Evolutionary conservation across 2,797 vertebrate species (phyloP).

Genomic region (Cryptoprocta ferox): DNA sequence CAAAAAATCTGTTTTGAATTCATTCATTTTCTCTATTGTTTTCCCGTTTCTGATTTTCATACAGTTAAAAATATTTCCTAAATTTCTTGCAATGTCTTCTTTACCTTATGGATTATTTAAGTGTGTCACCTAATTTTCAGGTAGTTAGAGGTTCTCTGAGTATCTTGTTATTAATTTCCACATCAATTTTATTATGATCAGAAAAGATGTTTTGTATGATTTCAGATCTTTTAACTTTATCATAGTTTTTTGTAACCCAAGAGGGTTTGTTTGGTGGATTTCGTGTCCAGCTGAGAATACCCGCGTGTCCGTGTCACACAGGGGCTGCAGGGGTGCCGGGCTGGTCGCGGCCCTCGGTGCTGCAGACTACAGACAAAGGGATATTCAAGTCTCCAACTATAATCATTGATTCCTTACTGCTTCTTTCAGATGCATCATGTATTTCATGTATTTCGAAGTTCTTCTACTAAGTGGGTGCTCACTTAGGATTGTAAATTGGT

Average conservation of each 20-base stretch:
- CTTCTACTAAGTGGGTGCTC: not conserved
- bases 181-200: not conserved
- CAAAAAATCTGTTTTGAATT: not conserved
- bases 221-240: not conserved
- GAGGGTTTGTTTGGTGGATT: not conserved
- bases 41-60: not conserved
- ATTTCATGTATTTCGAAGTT: too few species aligned
- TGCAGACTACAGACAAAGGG: rapidly evolving
- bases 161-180: not conserved
- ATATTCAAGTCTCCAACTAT: not conserved
- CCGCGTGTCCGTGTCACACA: too few species aligned
- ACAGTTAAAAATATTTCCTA: not conserved
- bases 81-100: not conserved
- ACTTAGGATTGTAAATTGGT: not conserved
- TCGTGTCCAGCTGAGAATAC: not conserved
- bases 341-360: not conserved
- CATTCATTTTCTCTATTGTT: not conserved
- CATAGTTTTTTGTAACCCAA: not conserved
- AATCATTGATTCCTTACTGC: not conserved
- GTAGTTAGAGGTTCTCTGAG: not conserved
- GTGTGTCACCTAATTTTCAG: not conserved
- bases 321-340: too few species aligned
- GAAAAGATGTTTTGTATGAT: not conserved
- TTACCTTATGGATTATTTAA: not conserved
- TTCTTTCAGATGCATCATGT: not conserved